phyloP scores from a whole-genome alignment of 2,113 vertebrate genomes.

The Dromiciops gliroides region DNA sequence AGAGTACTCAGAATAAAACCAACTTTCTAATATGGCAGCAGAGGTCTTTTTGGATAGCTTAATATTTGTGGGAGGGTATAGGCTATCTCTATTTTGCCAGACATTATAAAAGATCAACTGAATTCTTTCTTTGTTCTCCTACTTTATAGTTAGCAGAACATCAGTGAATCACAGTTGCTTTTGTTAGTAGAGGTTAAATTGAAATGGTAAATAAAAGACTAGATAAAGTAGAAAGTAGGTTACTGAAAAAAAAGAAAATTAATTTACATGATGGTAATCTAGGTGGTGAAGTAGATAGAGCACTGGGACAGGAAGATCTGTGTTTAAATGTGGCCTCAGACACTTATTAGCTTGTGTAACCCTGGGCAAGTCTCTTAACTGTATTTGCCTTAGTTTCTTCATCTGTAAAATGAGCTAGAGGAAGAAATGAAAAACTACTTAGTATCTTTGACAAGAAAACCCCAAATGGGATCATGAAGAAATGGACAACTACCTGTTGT shows the following conservation, averaged over 20 bases:
- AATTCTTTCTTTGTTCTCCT: background rate
- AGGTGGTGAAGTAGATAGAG: background rate
- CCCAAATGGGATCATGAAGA: background rate
- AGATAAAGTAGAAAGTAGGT: background rate
- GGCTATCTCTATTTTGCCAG: background rate
- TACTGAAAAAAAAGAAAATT: background rate
- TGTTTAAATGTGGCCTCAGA: background rate
- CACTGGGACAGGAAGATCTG: background rate
- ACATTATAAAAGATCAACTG: background rate
- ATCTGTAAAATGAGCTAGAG: background rate
- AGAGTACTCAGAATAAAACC: background rate
- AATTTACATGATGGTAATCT: background rate
- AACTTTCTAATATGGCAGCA: background rate
- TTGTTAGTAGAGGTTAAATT: background rate
- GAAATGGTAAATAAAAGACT: background rate
- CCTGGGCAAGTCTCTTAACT: background rate
- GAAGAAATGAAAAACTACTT: conserved; percentile 1
- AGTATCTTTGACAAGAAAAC: conserved; percentile 21
- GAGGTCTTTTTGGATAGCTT: background rate
- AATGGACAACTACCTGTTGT: background rate
- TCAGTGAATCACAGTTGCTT: background rate
- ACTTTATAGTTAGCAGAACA: background rate
- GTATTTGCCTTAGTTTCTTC: conserved; percentile 23
- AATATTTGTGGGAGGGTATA: background rate
- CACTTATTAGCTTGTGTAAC: background rate